These are phyloP conservation scores for Coregonus sp. DNA, from an alignment of 2,797 vertebrate species.

Conservation along the genomic window DNA sequence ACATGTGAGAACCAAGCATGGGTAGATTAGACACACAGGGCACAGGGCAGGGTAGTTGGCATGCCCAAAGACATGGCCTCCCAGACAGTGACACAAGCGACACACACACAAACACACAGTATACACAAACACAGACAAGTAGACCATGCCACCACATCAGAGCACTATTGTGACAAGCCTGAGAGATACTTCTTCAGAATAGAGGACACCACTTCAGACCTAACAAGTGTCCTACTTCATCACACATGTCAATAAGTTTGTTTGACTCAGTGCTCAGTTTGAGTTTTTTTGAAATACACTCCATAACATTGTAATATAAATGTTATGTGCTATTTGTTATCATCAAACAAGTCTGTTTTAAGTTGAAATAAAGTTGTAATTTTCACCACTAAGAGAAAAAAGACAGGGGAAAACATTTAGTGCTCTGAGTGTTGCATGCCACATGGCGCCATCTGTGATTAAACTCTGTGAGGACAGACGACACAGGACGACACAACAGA, in stretches of 20 bases:
- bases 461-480: slow-evolving; percentile 20
- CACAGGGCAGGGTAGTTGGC: slow-evolving; percentile 38
- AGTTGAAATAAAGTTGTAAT: too few species aligned
- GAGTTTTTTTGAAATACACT: not conserved
- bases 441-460: too few species aligned
- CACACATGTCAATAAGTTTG: not conserved
- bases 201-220: not conserved
- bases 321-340: too few species aligned
- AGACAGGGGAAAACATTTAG: too few species aligned
- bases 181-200: not conserved
- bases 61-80: not conserved
- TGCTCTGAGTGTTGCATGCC: too few species aligned
- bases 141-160: slow-evolving; percentile 13
- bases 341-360: too few species aligned
- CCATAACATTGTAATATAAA: not conserved
- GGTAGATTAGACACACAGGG: slow-evolving; percentile 17
- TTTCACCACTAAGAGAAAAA: too few species aligned
- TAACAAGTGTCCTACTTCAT: too few species aligned
- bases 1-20: slow-evolving; percentile 35
- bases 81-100: slow-evolving; percentile 16
- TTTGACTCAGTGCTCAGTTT: not conserved
- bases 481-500: slow-evolving; percentile 22
- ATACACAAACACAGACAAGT: not conserved
- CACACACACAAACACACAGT: slow-evolving; percentile 7
- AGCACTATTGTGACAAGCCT: not conserved